Evolutionary conservation across 1,140 invertebrate species (phyloP), one percentile per base, ranked within the genome.

Genomic region (Drosophila pseudoananassae): DNA sequence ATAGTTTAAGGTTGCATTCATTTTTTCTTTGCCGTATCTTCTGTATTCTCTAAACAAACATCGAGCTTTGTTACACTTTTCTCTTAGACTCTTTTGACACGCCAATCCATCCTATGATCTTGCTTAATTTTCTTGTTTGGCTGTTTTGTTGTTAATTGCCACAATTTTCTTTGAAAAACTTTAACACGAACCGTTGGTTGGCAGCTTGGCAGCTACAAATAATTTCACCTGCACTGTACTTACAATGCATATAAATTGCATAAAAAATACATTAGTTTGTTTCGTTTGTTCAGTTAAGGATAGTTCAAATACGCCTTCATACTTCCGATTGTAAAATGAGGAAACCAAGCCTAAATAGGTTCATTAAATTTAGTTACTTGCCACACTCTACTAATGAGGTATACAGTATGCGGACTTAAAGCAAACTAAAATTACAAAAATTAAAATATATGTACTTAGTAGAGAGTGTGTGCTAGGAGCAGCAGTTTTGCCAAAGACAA

Each of bases 321-420:
- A 20, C 20, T 43, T 75, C 29, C 33, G 36, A 59, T 55, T 55
- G 50, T 45, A 66, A 82, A 69, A 61, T 51, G 38, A 69, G 58
- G 59, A 46, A 74, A 79, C 55, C 57, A 58, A 85, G 76, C 69
- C 76, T 74, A 78, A 75, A 59, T 65, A 75, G 46, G 61, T 51
- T 14, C 66, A 73, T 57, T 20, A 57, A 79, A 87, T 81, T 81
- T 87, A 85, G 82, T 87, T 75, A 46, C 46, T 87, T 77, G 82
- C 81, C 80, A 80, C 80, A 80, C 80, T 81, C 73, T 56, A 85
- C 77, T 87, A 87, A 85, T 85, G 82, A 85, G 82, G 82, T 85
- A 85, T 85, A 85, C 70, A 81, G 63, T 87, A 71, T 66, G 68
- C 76, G 82, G 63, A 64, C 76, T 84, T 68, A 80, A 79, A 65